Conservation (phyloP, 2,113 vertebrate genomes). For the Stercorarius parasiticus region DNA sequence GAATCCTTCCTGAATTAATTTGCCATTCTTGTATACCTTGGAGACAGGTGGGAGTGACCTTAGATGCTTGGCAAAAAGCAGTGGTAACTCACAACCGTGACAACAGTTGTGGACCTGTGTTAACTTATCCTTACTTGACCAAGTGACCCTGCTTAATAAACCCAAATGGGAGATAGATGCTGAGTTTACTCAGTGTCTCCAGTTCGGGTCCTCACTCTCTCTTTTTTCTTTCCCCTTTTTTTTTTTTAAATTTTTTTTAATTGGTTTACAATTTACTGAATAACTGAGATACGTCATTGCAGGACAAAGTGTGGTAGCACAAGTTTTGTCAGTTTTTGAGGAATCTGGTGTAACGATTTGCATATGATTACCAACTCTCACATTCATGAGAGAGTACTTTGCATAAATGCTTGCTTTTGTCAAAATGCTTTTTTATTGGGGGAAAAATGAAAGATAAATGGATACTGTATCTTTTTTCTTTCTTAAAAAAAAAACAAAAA, state of each 20-base stretch:
- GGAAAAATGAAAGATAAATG: not conserved
- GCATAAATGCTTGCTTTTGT: not conserved
- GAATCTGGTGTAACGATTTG: not conserved
- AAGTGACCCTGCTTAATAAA: not conserved
- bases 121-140: not conserved
- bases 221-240: not conserved
- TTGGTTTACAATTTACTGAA: not conserved
- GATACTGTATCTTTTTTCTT: not conserved
- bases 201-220: not conserved
- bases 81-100: not conserved
- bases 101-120: not conserved
- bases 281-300: not conserved
- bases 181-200: not conserved
- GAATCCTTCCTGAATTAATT: not conserved
- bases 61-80: not conserved
- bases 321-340: not conserved
- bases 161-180: not conserved
- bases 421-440: not conserved
- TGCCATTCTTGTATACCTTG: not conserved
- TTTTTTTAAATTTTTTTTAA: not conserved
- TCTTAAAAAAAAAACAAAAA: not conserved
- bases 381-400: not conserved
- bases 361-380: not conserved
- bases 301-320: not conserved
- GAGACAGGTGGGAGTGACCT: not conserved